A percentile compares a stretch with the other conserved stretches of the same genome.
phyloP scores from a whole-genome alignment of 2,797 vertebrate species.

The Eulemur coronatus region DNA sequence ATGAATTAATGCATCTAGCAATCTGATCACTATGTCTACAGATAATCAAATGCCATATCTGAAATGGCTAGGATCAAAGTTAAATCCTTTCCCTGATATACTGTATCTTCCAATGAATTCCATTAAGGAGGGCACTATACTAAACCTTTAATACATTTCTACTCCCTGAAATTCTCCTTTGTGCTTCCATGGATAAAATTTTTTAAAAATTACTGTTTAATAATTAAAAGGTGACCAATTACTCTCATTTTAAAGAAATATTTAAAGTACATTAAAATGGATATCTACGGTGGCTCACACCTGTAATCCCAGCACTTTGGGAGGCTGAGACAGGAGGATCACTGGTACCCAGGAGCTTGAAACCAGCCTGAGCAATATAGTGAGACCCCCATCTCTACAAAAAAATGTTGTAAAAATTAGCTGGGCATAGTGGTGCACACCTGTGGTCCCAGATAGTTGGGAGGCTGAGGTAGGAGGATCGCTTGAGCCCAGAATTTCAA shows the following conservation, averaged over 20 bases:
- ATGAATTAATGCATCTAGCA: not conserved
- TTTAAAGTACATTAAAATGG: slow-evolving; percentile 11
- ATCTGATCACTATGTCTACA: not conserved
- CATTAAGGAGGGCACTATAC: not conserved
- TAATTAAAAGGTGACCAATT: not conserved
- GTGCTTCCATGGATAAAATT: not conserved
- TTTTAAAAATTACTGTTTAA: not conserved
- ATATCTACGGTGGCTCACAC: not conserved
- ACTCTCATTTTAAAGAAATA: not conserved
- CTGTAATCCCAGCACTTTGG: not conserved
- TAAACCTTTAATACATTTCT: not conserved
- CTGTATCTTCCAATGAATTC: not conserved
- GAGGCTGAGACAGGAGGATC: not conserved
- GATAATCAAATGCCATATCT: not conserved
- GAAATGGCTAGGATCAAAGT: not conserved
- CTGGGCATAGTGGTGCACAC: not conserved
- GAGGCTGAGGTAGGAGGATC: not conserved
- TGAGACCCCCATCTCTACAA: not conserved
- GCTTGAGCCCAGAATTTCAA: not conserved
- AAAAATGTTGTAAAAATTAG: not conserved
- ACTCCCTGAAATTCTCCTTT: slow-evolving; percentile 13
- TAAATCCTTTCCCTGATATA: slow-evolving; percentile 2
- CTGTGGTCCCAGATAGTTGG: not conserved
- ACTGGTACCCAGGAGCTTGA: not conserved
- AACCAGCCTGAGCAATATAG: not conserved